phyloP scores from a whole-genome alignment of 2,113 vertebrate genomes.

The Echinops telfairi region DNA sequence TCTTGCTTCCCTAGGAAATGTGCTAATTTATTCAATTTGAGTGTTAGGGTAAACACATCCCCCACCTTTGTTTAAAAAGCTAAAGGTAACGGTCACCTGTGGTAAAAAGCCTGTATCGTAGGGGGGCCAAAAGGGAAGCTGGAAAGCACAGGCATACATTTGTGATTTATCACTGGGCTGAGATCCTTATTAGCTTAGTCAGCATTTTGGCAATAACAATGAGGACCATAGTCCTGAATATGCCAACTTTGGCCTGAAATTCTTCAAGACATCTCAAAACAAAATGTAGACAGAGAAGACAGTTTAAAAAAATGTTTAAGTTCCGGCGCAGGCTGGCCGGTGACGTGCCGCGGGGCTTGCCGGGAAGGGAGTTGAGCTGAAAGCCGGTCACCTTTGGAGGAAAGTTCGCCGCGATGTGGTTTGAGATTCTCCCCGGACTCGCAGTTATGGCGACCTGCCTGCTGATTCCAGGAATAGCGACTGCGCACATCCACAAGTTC shows the following conservation, averaged over 20 bases:
- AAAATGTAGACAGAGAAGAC: neutral
- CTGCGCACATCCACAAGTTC: constrained; percentile 87
- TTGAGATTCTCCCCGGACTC: constrained; percentile 93
- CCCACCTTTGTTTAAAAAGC: neutral
- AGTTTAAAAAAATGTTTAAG: neutral
- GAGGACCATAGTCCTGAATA: neutral
- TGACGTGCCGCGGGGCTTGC: neutral
- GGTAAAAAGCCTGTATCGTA: neutral
- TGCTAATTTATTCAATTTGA: neutral
- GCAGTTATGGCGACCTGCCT: constrained; percentile 89
- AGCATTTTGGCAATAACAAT: neutral
- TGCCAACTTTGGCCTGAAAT: neutral
- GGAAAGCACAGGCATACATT: neutral
- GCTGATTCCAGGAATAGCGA: constrained; percentile 90
- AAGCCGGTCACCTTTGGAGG: constrained; percentile 48
- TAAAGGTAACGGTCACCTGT: neutral
- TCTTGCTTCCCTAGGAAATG: neutral
- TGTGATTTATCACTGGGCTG: neutral
- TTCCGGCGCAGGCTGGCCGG: neutral
- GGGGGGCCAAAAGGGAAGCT: neutral
- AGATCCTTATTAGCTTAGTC: neutral
- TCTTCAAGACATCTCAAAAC: neutral
- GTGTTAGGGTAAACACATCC: neutral
- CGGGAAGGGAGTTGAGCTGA: neutral
- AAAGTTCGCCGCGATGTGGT: constrained; percentile 91